Evolutionary conservation across 1,140 invertebrate species (phyloP).

Genomic region (Drosophila bifasciata): DNA sequence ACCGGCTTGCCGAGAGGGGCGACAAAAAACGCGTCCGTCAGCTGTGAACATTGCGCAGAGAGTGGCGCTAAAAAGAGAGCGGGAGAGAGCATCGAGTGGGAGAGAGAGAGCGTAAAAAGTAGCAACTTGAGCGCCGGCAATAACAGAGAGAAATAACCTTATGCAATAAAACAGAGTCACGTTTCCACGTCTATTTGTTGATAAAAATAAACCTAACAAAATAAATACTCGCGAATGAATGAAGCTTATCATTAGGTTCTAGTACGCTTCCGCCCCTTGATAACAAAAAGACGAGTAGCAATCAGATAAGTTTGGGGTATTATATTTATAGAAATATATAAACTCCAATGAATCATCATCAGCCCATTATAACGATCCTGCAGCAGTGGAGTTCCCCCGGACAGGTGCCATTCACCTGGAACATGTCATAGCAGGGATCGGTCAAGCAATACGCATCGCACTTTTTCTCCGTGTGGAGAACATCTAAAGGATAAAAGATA

Average conservation of each 20-base stretch:
- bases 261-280: conserved; percentile 24
- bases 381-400: no score
- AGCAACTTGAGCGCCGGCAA: conserved; percentile 6
- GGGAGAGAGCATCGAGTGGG: neutral
- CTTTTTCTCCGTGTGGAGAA: no score
- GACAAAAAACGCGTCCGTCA: conserved; percentile 52
- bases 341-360: no score
- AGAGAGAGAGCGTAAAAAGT: neutral
- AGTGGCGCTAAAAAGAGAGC: neutral
- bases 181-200: conserved; percentile 3
- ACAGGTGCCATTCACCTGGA: no score
- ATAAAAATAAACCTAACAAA: conserved; percentile 23
- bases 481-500: no score
- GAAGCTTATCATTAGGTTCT: conserved; percentile 23
- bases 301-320: no score
- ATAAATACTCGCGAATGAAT: conserved; percentile 13
- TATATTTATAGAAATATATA: no score
- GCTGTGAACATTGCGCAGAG: conserved; percentile 63
- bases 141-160: conserved; percentile 5
- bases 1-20: conserved; percentile 46
- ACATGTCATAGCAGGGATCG: no score
- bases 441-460: no score
- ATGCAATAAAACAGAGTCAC: conserved; percentile 25
- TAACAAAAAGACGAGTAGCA: conserved; percentile 3
- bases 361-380: no score